Evolutionary conservation across 2,797 vertebrate genomes (phyloP), one percentile per base, ranked within the genome.

Genomic region (Hemitrygon akajei): DNA sequence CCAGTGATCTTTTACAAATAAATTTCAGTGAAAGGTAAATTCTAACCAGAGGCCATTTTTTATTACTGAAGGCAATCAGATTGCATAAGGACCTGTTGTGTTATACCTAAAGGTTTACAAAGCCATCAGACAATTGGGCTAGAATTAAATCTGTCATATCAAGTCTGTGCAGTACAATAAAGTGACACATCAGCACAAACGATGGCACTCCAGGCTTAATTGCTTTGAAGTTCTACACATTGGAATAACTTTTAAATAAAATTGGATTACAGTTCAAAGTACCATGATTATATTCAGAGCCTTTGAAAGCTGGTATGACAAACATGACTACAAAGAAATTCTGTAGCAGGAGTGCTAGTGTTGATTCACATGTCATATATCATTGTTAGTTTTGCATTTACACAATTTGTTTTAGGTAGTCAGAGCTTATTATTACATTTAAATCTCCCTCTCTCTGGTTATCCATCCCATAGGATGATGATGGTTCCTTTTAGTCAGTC

Each of bases 61-160:
- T n/a, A 86, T 30, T 86, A 60, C 82, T 80, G 7, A 34, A 30
- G 34, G 30, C 1, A 66, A 34, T 66, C 14, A 5, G 14, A 30
- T 56, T 58, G 47, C 56, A 66, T 18, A n/a, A 20, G 34, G 58
- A 6, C 16, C n/a, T 34, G 84, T 7, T 14, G 63, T 6, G 30
- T 63, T 34, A n/a, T 87, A 87, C 16, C 30, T 63, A 66, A 16
- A 63, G 58, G 16, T 89, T n/a, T 63, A 7, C 30, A 89, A 89
- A 34, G 30, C 14, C 84, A 89, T 34, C 30, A 34, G 60, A 89
- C 58, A 63, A 89, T 34, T 89, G 58, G 84, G 9, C 30, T 34
- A 10, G 84, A 89, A 89, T 89, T 66, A n/a, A 89, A 89, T 20
- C 84, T 89, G 58, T 66, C 58, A 34, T 14, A 89, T 89, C 84